Evolutionary conservation across 2,113 vertebrate genomes (phyloP).

Genomic region (Piprites chloris): DNA sequence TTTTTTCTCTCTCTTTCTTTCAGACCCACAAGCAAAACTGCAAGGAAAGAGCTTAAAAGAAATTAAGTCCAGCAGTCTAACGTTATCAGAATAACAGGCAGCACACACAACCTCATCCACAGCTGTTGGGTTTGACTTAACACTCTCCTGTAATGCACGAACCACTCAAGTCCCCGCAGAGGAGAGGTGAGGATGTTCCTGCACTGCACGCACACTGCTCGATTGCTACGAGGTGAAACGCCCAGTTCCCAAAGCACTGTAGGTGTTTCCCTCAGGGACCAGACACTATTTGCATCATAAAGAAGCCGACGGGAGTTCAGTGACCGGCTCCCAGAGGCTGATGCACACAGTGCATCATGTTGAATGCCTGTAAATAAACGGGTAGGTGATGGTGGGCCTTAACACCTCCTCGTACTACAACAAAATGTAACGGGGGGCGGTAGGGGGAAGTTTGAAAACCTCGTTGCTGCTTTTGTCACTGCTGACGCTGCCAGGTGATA

Average conservation of each 20-base stretch:
- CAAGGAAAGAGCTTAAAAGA: not conserved
- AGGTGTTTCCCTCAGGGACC: not conserved
- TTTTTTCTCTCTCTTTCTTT: not conserved
- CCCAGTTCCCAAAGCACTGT: not conserved
- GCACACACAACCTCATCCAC: not conserved
- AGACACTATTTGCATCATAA: not conserved
- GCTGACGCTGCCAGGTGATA: not conserved
- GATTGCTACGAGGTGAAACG: not conserved
- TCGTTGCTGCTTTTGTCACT: not conserved
- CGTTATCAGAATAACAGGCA: not conserved
- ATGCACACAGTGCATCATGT: accelerated
- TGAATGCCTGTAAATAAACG: not conserved
- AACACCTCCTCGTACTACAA: not conserved
- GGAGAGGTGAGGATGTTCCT: not conserved
- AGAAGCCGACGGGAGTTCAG: not conserved
- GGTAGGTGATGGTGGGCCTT: not conserved
- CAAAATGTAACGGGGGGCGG: not conserved
- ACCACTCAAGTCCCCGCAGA: too few species aligned
- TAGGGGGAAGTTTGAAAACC: not conserved
- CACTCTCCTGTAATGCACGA: not conserved
- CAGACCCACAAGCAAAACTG: not conserved
- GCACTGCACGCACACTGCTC: not conserved
- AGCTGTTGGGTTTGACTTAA: not conserved
- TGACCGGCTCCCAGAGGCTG: not conserved
- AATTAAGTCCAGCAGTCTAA: not conserved